phyloP scores from a whole-genome alignment of 2,888 invertebrate species.

The Meloe dianella region DNA sequence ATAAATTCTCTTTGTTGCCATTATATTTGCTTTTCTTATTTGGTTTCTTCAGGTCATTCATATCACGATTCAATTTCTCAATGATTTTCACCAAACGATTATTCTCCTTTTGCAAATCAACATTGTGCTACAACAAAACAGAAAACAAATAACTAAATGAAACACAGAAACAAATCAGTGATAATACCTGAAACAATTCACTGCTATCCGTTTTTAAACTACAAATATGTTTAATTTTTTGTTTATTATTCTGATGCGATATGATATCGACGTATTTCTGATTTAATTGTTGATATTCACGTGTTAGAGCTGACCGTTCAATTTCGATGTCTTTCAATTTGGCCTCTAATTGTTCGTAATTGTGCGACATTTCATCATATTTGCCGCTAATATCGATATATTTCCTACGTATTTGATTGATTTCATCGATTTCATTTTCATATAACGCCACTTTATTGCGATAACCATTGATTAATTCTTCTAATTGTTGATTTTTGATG shows the following conservation, averaged over 20 bases:
- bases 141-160: no score
- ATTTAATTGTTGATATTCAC: constrained; percentile 62
- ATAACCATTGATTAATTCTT: constrained; percentile 38
- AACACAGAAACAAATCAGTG: no score
- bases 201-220: constrained; percentile 60
- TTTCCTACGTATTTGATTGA: constrained; percentile 46
- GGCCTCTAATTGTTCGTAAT: constrained; percentile 43
- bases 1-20: constrained; percentile 62
- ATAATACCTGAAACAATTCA: constrained; percentile 61
- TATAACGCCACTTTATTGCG: constrained; percentile 43
- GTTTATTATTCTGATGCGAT: constrained; percentile 71
- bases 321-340: constrained; percentile 44
- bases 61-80: constrained; percentile 57
- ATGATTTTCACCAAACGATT: constrained; percentile 53
- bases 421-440: constrained; percentile 49
- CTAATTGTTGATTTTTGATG: constrained; percentile 16
- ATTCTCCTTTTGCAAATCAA: constrained; percentile 48
- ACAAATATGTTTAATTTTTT: constrained; percentile 66
- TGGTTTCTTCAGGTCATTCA: constrained; percentile 46
- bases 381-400: constrained; percentile 54
- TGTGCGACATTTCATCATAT: constrained; percentile 50
- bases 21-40: constrained; percentile 51
- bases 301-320: constrained; percentile 56
- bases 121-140: no score
- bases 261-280: constrained; percentile 66